These are phyloP conservation scores for Drosophila falleni DNA, from an alignment of 2,888 invertebrate species.

Conservation along the genomic window DNA sequence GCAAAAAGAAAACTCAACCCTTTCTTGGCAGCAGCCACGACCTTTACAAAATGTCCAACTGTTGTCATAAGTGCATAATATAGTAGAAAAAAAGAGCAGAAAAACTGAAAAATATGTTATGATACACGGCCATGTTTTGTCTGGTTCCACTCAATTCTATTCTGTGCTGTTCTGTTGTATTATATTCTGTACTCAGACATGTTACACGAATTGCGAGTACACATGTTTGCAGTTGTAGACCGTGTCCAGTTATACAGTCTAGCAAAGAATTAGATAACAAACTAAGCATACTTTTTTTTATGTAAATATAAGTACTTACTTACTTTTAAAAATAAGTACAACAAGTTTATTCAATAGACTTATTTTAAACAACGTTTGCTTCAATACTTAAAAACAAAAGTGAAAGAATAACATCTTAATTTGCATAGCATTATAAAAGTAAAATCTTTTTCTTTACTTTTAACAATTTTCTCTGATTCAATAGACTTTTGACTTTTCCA, in stretches of 20 bases:
- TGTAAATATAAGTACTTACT: neutral
- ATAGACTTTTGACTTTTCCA: constrained; percentile 15
- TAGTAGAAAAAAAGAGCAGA: constrained; percentile 46
- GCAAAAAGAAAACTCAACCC: constrained; percentile 30
- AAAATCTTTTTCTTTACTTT: neutral
- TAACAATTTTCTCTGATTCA: neutral
- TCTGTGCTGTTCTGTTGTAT: constrained; percentile 9
- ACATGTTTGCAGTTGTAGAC: constrained; percentile 41
- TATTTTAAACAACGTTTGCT: neutral
- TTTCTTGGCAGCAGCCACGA: constrained; percentile 36
- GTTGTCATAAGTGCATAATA: constrained; percentile 69
- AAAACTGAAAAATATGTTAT: constrained; percentile 41
- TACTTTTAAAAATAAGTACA: neutral
- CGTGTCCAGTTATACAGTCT: constrained; percentile 13
- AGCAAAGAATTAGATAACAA: constrained; percentile 6
- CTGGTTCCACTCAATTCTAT: constrained; percentile 18
- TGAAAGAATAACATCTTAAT: neutral
- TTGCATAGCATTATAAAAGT: neutral
- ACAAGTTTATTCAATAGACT: neutral
- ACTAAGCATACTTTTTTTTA: neutral
- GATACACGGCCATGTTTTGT: constrained; percentile 54
- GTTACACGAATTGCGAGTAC: constrained; percentile 48
- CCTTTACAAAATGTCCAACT: constrained; percentile 47
- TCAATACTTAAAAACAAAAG: neutral
- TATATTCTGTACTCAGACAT: constrained; percentile 28